Conservation (phyloP, 2,888 invertebrate species). For the Pomacea canaliculata region DNA sequence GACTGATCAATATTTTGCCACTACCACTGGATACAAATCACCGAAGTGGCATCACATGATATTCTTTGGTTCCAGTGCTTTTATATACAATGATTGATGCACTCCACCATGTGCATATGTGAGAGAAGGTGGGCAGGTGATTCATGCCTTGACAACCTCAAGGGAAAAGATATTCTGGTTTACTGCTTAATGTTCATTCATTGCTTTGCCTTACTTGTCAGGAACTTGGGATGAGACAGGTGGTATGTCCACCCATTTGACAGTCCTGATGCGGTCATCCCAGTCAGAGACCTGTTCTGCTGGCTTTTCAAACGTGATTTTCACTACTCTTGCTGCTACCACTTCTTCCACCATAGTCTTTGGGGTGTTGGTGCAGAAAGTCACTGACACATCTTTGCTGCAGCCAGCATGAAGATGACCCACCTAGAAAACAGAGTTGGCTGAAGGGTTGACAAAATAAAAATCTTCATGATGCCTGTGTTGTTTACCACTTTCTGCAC, state of each 20-base stretch:
- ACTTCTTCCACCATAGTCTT: constrained; percentile 54
- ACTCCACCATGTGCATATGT: too few relatives aligned
- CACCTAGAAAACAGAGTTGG: constrained; percentile 30
- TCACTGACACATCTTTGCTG: constrained; percentile 73
- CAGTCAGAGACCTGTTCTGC: constrained; percentile 64
- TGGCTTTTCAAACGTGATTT: constrained; percentile 66
- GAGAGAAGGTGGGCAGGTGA: too few relatives aligned
- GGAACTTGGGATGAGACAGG: constrained; percentile 22
- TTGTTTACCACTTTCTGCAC: too few relatives aligned
- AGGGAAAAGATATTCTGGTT: too few relatives aligned
- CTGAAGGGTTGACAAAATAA: background rate
- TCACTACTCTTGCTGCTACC: constrained; percentile 61
- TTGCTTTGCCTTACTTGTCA: constrained; percentile 27
- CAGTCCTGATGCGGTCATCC: constrained; percentile 68
- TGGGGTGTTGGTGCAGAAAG: constrained; percentile 72
- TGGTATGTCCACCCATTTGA: constrained; percentile 66
- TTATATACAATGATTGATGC: too few relatives aligned
- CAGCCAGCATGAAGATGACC: constrained; percentile 68
- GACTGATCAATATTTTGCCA: too few relatives aligned
- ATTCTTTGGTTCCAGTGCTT: too few relatives aligned
- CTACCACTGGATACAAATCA: too few relatives aligned
- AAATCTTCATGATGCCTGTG: background rate
- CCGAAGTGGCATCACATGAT: too few relatives aligned
- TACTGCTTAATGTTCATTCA: background rate
- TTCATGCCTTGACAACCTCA: too few relatives aligned